Evolutionary conservation across 2,888 invertebrate species (phyloP).

Genomic region (Prenolepis imparis): DNA sequence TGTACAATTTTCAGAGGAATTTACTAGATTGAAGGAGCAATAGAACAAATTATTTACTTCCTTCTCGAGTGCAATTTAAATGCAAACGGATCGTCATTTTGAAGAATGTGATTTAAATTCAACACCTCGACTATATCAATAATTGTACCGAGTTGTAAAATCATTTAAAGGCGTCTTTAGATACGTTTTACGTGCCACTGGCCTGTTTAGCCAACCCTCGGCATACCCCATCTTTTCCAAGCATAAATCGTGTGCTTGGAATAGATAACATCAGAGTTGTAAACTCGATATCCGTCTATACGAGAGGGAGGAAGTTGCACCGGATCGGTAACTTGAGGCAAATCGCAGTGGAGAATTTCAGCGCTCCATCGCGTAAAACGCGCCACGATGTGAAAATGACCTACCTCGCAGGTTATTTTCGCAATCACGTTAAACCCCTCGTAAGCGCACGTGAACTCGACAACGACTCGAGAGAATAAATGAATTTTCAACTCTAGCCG

Average conservation of each 20-base stretch:
- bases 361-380: neutral
- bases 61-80: neutral
- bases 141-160: neutral
- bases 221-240: neutral
- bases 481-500: neutral
- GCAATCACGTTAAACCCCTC: neutral
- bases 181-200: conserved; percentile 11
- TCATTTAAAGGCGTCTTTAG: neutral
- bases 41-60: neutral
- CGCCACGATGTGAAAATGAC: neutral
- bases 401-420: neutral
- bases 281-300: conserved; percentile 23
- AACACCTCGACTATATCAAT: neutral
- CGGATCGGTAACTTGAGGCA: conserved; percentile 23
- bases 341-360: conserved; percentile 21
- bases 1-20: neutral
- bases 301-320: conserved; percentile 30
- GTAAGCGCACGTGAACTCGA: neutral
- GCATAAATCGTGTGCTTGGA: conserved; percentile 21
- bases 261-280: conserved; percentile 32
- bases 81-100: neutral
- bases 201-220: neutral
- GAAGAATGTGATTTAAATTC: conserved; percentile 6
- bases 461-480: neutral
- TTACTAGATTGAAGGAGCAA: neutral